Percentiles rank a stretch among this genome's conserved stretches.
phyloP scores from a whole-genome alignment of 1,140 invertebrate genomes.

The Leguminivora glycinivorella region DNA sequence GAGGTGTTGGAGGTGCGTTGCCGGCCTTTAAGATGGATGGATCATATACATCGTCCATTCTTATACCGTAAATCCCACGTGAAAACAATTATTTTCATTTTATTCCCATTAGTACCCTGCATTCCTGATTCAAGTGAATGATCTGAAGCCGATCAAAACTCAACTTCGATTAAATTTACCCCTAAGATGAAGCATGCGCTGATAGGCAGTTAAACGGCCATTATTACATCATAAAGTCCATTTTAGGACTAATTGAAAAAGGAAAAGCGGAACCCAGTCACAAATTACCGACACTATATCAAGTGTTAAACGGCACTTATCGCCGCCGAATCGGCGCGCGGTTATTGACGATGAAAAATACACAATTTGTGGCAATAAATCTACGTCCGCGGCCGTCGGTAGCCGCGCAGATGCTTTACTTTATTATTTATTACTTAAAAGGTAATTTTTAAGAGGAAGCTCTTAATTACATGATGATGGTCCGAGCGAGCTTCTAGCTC shows the following conservation, averaged over 20 bases:
- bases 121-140: neutral
- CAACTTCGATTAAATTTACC: constrained; percentile 34
- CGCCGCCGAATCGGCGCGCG: constrained; percentile 67
- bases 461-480: constrained; percentile 39
- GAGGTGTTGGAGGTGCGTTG: too few relatives aligned
- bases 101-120: neutral
- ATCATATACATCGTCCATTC: too few relatives aligned
- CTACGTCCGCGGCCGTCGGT: constrained; percentile 58
- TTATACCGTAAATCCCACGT: too few relatives aligned
- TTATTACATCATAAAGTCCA: constrained; percentile 60
- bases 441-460: constrained; percentile 50
- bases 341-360: constrained; percentile 72
- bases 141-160: neutral
- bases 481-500: neutral
- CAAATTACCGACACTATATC: constrained; percentile 78
- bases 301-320: constrained; percentile 77
- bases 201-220: constrained; percentile 48
- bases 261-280: constrained; percentile 64
- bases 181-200: constrained; percentile 41
- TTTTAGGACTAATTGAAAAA: constrained; percentile 75
- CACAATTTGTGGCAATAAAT: constrained; percentile 76
- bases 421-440: constrained; percentile 66
- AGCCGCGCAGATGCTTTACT: constrained; percentile 59
- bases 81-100: neutral
- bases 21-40: too few relatives aligned